Base-by-base conservation (phyloP, 2,888 invertebrate genomes). In the Polymixis lichenea region DNA sequence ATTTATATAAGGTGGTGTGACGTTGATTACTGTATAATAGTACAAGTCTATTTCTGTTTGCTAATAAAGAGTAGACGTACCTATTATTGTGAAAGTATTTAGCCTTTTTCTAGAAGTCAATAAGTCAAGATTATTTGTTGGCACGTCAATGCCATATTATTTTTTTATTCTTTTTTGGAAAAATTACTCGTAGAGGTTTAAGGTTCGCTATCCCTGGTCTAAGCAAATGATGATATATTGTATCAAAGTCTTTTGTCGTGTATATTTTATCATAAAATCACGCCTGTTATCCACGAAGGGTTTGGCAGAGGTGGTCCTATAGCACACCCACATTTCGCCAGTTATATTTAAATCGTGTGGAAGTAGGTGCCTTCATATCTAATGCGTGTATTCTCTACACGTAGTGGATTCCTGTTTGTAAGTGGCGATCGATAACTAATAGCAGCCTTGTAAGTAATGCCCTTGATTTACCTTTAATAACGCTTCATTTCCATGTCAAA, bases 351-450 rank as follows among this genome's bases (percentile, higher is more conserved):
- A 28, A 17, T 28, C 25, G 17, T 43, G 43, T 43, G 43, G 8
- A 1, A 43, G 43, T 43, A 9, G 6, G 62, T 17, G 46, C 7
- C 32, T 32, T 2, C 32, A 2, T 25, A 25, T 2, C 61, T n/a
- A 28, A 15, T 43, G 58, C 17, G 28, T 77, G n/a, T 51, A 58
- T 9, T 6, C 6, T 70, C 69, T 49, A 28, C n/a, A 53, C 15
- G 68, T 69, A 8, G 4, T 22, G 13, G 2, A 28, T 13, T 53
- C 25, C 11, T 53, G 15, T 38, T 25, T 22, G 53, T 25, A 78
- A 46, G 19, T 55, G 22, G 53, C 53, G 38, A 78, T 79, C 79
- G 70, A 77, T 74, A 60, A 13, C 22, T 49, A 25, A 22, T 67
- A 46, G 17, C 5, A 60, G 15, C 28, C 32, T 46, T 15, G 32